Conservation (phyloP, 2,888 invertebrate species). For the Siphlonurus alternatus region DNA sequence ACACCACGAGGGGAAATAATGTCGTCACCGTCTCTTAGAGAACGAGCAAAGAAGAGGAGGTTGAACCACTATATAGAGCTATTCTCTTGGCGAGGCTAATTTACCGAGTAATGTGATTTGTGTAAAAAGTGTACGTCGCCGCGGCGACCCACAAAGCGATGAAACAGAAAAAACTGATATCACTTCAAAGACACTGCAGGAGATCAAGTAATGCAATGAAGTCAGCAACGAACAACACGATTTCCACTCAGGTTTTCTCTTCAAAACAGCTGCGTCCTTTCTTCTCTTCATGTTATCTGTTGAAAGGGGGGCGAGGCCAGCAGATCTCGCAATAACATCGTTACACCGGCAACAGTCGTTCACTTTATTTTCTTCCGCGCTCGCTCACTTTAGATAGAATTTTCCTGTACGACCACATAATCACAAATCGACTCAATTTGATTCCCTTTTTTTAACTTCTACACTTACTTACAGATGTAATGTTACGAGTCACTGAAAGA, state of each 20-base stretch:
- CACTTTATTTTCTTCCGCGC: no score
- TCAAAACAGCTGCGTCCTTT: neutral
- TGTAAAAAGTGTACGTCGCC: neutral
- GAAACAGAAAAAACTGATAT: neutral
- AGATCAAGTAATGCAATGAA: neutral
- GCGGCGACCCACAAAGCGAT: neutral
- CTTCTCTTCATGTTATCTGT: no score
- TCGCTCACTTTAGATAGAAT: no score
- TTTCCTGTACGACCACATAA: no score
- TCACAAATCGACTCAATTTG: no score
- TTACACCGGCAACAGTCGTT: no score
- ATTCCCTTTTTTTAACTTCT: no score
- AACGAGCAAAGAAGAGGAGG: neutral
- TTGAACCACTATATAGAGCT: no score
- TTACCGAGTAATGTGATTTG: slow-evolving; percentile 1
- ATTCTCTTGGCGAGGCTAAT: neutral
- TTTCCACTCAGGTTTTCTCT: no score
- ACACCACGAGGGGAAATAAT: neutral
- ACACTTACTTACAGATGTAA: no score
- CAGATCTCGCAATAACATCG: neutral
- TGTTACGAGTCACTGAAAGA: no score
- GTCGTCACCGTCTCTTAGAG: neutral
- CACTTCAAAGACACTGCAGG: neutral
- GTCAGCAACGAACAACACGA: neutral
- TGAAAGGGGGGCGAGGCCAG: no score